Base-by-base conservation (phyloP, 2,797 vertebrate species). In the Gambelia wislizenii region DNA sequence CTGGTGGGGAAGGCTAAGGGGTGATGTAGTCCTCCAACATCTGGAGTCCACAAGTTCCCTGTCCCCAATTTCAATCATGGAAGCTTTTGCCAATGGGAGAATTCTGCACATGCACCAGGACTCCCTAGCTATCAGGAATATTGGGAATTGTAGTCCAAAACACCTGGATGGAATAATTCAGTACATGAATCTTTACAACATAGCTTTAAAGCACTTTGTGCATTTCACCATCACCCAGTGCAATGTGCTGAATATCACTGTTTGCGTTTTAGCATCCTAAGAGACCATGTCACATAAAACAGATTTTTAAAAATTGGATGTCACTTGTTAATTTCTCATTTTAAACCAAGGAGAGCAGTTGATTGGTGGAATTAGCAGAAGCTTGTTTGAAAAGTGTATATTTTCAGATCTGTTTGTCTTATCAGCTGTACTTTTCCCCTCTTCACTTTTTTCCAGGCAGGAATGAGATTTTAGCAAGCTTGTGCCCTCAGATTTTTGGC, bases 401-500 rank as follows among this genome's bases (percentile, higher is more conserved):
- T 77, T 59, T 56, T 86, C 74, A 39, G 91, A 25, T 0, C 2
- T 56, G 54, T 13, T 76, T 83, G 90, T 94, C 83, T 79, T 93
- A 79, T 42, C 77, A 22, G 30, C 78, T n/a, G 12, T 18, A 69
- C 16, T 94, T 49, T 78, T 93, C 86, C 94, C 86, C 94, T 36
- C 22, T 89, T 64, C 70, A 42, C 27, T 42, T n/a, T 6, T 72
- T 1, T 90, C 91, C 54, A 99, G 99, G 98, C 69, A 97, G 99
- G 94, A 99, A 99, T 96, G 98, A 98, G 94, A 98, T 99, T 95
- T 90, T 99, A 97, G 96, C 98, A 92, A 99, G 98, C 89, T 96
- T 99, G 72, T 99, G 99, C 89, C 98, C 99, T 42, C 99, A 99
- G 95, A 98, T 99, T 6, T 99, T 99, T 95, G 99, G 99, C 54